Evolutionary conservation across 1,140 invertebrate genomes (phyloP).

Genomic region (Battus philenor): DNA sequence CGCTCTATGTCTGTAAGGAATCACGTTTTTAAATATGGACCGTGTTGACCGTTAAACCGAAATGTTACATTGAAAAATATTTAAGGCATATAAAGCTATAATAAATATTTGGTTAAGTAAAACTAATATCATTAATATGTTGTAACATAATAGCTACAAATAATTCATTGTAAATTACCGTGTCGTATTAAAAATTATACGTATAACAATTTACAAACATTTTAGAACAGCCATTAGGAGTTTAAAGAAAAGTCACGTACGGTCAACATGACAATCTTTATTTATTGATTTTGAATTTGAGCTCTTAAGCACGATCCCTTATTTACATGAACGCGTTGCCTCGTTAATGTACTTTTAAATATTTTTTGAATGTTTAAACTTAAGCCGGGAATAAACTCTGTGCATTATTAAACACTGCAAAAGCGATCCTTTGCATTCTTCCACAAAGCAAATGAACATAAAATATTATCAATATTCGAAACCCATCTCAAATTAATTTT

Average conservation of each 20-base stretch:
- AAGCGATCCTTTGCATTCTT: conserved; percentile 8
- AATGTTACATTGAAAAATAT: too few relatives aligned
- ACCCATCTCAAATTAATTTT: too few relatives aligned
- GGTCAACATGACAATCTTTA: conserved; percentile 31
- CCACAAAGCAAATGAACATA: background rate
- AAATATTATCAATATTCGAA: too few relatives aligned
- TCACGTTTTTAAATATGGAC: too few relatives aligned
- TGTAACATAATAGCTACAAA: too few relatives aligned
- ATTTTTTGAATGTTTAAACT: conserved; percentile 38
- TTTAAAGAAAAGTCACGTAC: conserved; percentile 39
- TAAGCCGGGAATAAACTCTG: conserved; percentile 6
- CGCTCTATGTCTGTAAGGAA: too few relatives aligned
- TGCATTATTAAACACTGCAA: too few relatives aligned
- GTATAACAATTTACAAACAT: conserved; percentile 17
- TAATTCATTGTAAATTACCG: too few relatives aligned
- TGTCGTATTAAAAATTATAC: conserved; percentile 4
- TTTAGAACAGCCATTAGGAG: conserved; percentile 21
- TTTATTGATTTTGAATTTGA: conserved; percentile 38
- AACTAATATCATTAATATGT: too few relatives aligned
- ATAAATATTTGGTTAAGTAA: too few relatives aligned
- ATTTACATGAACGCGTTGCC: conserved; percentile 30
- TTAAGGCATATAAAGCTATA: too few relatives aligned
- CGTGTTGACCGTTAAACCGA: too few relatives aligned
- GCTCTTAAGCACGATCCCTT: conserved; percentile 46
- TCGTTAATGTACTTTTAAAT: conserved; percentile 56